These are phyloP conservation scores for Cyprinus carpio DNA, from an alignment of 2,113 vertebrate species.

Conservation along the genomic window DNA sequence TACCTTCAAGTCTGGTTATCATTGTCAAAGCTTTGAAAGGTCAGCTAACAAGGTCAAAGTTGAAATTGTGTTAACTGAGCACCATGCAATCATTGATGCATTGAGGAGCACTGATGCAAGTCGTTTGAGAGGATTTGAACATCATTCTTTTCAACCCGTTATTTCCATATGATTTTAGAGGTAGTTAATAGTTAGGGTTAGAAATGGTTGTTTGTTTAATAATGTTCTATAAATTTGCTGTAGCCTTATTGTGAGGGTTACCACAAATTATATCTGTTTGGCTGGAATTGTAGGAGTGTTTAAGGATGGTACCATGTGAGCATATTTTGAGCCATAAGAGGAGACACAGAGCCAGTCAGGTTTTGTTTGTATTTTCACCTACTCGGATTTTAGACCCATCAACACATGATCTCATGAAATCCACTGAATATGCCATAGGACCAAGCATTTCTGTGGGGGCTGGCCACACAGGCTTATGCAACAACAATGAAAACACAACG, in stretches of 20 bases:
- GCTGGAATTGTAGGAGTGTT: background rate
- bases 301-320: background rate
- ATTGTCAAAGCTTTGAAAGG: background rate
- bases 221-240: background rate
- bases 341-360: background rate
- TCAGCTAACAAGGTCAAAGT: background rate
- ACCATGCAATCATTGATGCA: background rate
- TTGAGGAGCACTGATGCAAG: background rate
- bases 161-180: background rate
- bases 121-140: background rate
- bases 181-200: background rate
- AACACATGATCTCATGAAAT: background rate
- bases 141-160: background rate
- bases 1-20: too few relatives aligned
- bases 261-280: background rate
- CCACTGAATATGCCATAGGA: conserved; percentile 19
- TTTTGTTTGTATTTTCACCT: conserved; percentile 47
- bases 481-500: conserved; percentile 45
- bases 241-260: conserved; percentile 17
- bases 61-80: background rate
- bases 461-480: conserved; percentile 62
- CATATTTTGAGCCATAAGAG: conserved; percentile 1
- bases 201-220: background rate
- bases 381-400: conserved; percentile 29
- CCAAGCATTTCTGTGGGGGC: conserved; percentile 59